phyloP scores from a whole-genome alignment of 2,888 invertebrate species.

The Acrocera orbiculus region DNA sequence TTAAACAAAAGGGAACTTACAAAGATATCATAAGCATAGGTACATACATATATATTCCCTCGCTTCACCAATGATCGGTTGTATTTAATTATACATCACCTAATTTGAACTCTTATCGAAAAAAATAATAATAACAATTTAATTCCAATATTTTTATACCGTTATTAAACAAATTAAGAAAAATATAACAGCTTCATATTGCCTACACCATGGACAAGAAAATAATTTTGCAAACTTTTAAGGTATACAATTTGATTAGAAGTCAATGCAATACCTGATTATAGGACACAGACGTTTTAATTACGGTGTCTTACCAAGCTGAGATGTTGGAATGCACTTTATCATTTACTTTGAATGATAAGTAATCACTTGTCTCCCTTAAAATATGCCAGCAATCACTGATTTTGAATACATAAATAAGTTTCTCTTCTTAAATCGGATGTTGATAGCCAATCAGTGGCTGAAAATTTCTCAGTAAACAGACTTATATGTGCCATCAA shows the following conservation, averaged over 20 bases:
- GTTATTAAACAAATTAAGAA: background rate
- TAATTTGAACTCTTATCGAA: no score
- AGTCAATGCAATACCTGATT: conserved; percentile 7
- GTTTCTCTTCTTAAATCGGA: no score
- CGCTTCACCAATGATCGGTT: no score
- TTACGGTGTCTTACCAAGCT: conserved; percentile 3
- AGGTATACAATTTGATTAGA: conserved; percentile 9
- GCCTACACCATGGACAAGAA: background rate
- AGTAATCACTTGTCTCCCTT: background rate
- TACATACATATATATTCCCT: no score
- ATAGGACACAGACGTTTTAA: conserved; percentile 4
- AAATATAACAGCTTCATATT: conserved; percentile 1
- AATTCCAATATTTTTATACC: conserved; percentile 1
- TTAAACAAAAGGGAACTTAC: conserved; percentile 6
- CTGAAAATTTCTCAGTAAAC: no score
- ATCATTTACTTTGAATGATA: background rate
- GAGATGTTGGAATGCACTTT: conserved; percentile 1
- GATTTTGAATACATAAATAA: no score
- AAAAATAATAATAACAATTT: no score
- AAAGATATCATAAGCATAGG: no score
- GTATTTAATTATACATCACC: no score
- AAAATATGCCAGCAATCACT: no score
- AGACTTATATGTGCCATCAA: no score
- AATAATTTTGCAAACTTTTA: conserved; percentile 5
- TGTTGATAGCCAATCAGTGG: no score